Base-by-base conservation (phyloP, 1,140 invertebrate species). In the Scylla paramamosain region DNA sequence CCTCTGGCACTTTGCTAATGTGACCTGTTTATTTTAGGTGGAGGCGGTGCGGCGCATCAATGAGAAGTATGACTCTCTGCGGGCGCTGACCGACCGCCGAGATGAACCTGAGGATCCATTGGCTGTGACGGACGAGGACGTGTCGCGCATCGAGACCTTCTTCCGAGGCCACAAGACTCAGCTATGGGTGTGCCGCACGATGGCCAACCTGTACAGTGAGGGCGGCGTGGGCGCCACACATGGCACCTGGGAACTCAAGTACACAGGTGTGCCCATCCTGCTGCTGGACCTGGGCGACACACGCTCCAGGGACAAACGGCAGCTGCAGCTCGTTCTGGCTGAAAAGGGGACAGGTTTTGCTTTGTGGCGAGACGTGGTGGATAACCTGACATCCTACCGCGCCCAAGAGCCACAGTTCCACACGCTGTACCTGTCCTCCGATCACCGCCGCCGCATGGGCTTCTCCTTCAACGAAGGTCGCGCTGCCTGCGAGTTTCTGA, bases 361-460 rank as follows among this genome's bases (percentile, higher is more conserved):
- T 45, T 97, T 99, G n/a, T 99, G 98, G 98, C 97, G 97, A 92
- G 98, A 99, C 97, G 98, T 98, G n/a, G 98, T 99, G 96, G 98
- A 98, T 96, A 97, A 97, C 96, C 96, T 97, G 77, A 97, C 97
- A 25, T 97, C 97, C 84, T 98, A 98, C 96, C 97, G 97, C 96
- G 95, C 95, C 45, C 95, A 96, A 46, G 96, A 96, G 89, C 91
- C 96, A 39, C 96, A 96, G 91, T 96, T 96, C 96, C 96, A 96
- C 98, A 99, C 97, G 12, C 96, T 97, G 96, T 97, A 97, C 94
- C 93, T 97, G 52, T 97, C 97, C 0, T 97, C 96, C 7, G 97
- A 97, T 96, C 97, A 97, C 96, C 96, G 97, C 29, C 97, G 97
- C 95, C 97, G 98, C 96, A 97, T 97, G 87, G 98, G 98, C 25